phyloP scores from a whole-genome alignment of 2,888 invertebrate genomes.

The Clivina fossor region DNA sequence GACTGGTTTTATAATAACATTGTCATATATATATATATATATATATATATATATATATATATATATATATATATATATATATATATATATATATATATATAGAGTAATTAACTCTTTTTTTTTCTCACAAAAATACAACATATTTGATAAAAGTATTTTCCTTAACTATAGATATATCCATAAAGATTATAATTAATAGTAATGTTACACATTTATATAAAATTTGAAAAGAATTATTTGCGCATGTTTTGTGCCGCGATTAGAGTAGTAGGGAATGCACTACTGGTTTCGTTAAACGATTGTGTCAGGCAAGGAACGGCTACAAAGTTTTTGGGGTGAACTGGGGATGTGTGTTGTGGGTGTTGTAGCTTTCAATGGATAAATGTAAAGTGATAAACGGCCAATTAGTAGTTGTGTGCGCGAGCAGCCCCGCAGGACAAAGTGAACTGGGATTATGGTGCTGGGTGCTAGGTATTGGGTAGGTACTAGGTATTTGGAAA shows the following conservation, averaged over 20 bases:
- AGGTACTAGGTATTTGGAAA: too few species aligned
- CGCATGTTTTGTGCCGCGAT: conserved; percentile 30
- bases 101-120: conserved; percentile 12
- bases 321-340: not conserved
- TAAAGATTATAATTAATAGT: conserved; percentile 19
- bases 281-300: conserved; percentile 3
- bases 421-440: conserved; percentile 2
- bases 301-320: not conserved
- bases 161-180: conserved; percentile 34
- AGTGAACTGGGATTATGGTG: too few species aligned
- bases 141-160: conserved; percentile 30
- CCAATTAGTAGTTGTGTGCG: conserved; percentile 8
- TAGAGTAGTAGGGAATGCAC: conserved; percentile 27
- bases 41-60: too few species aligned
- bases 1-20: too few species aligned
- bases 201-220: conserved; percentile 34
- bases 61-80: too few species aligned
- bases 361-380: too few species aligned
- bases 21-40: too few species aligned
- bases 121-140: conserved; percentile 33
- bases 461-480: too few species aligned
- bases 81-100: too few species aligned
- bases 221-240: conserved; percentile 29
- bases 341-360: too few species aligned
- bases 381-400: too few species aligned